Evolutionary conservation across 2,888 invertebrate genomes (phyloP), one percentile per base, ranked within the genome.

Genomic region (Drosophila macrothrix): DNA sequence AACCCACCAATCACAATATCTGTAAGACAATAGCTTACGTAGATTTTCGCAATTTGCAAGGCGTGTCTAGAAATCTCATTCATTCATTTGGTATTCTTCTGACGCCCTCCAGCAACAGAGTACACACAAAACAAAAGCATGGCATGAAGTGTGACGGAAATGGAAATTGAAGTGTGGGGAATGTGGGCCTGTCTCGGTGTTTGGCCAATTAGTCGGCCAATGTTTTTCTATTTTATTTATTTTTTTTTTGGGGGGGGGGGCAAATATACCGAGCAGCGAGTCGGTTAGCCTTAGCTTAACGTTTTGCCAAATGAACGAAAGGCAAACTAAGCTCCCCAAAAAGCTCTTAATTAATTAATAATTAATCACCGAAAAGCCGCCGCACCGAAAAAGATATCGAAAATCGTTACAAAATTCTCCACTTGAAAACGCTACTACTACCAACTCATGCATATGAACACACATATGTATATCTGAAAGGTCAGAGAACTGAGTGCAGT

Each of bases 291-390:
- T 43, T 43, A 53, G 71, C 76, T 64, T 64, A 68, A 66, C 68
- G 63, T 49, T 54, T 64, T 67, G 68, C 68, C 69, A 76, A 73
- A 66, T 64, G 52, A 67, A 58, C 35, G 59, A 73, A 73, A 73
- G 61, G 50, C 65, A 74, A 66, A 50, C 67, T 80, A 88, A 88
- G 82, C 81, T 58, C 43, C 43, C 65, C 49, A 62, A 65, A 78
- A 87, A 88, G 90, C 87, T 78, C 67, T 80, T 89, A 85, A 87
- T 87, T 87, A 88, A 87, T 89, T 89, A 83, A 80, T 78, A 87
- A 89, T 87, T 87, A 87, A 83, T 85, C 87, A 84, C 76, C 56
- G 60, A 71, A 82, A 83, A 83, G 76, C 77, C 56, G 49, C 52
- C 64, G 39, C 60, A 62, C n/a, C 52, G 7, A 65, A 66, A 74